These are phyloP conservation scores for Platypus cylindrus DNA, from an alignment of 2,888 invertebrate genomes.

Conservation along the genomic window DNA sequence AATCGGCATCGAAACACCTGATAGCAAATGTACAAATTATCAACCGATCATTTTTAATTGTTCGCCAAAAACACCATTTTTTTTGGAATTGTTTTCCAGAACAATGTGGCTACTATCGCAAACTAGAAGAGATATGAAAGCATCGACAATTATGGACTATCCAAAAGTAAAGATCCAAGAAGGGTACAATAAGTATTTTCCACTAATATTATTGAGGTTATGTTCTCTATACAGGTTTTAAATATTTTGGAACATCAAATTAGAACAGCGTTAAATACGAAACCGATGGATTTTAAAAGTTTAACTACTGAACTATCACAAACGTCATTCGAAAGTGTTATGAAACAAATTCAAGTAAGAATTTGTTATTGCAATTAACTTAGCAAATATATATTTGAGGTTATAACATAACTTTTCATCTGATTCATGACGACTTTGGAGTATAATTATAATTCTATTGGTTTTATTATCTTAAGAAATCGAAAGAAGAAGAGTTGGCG, in stretches of 20 bases:
- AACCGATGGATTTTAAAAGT: constrained; percentile 26
- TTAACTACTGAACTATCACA: constrained; percentile 26
- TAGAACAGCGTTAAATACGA: constrained; percentile 25
- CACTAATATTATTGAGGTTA: too few species aligned
- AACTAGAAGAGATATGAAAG: constrained; percentile 33
- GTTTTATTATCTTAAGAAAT: constrained; percentile 21
- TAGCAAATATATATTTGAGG: not conserved
- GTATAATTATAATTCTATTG: constrained; percentile 2
- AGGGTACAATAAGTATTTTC: not conserved
- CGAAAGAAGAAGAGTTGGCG: constrained; percentile 26
- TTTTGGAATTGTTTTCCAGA: constrained; percentile 31
- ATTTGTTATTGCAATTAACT: not conserved
- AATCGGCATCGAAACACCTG: constrained; percentile 28
- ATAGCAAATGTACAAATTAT: constrained; percentile 23
- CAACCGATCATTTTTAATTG: constrained; percentile 30
- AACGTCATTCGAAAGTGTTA: constrained; percentile 25
- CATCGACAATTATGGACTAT: constrained; percentile 28
- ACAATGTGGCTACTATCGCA: constrained; percentile 32
- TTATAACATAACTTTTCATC: not conserved
- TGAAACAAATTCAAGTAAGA: constrained; percentile 27
- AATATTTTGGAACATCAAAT: constrained; percentile 29
- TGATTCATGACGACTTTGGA: not conserved
- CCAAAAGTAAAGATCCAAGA: constrained; percentile 28
- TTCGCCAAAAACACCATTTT: constrained; percentile 25
- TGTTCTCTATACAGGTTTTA: constrained; percentile 29